Percentiles rank a stretch among this genome's conserved stretches.
Evolutionary conservation across 2,113 vertebrate genomes (phyloP).

Genomic region (Heterotilapia buettikoferi): DNA sequence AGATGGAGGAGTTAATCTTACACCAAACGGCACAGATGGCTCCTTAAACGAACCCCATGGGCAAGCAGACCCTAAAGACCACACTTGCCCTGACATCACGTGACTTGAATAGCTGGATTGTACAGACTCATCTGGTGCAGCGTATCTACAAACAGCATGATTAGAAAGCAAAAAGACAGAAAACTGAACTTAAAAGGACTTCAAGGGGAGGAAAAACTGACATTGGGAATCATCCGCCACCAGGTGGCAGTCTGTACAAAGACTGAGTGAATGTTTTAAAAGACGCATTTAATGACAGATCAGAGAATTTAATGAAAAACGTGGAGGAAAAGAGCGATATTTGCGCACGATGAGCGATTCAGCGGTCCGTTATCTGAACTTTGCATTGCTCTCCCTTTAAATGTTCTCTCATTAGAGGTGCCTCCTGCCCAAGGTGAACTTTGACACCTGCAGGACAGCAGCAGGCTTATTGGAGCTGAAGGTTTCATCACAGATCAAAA

Average conservation of each 20-base stretch:
- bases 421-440: constrained; percentile 38
- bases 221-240: not conserved
- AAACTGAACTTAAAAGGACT: not conserved
- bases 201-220: not conserved
- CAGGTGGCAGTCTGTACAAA: constrained; percentile 26
- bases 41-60: constrained; percentile 2
- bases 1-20: constrained; percentile 47
- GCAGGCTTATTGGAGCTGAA: not conserved
- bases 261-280: not conserved
- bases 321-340: not conserved
- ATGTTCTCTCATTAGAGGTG: not conserved
- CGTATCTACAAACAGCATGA: not conserved
- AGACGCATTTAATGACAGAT: not conserved
- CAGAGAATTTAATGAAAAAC: not conserved
- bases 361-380: not conserved
- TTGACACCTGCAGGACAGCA: constrained; percentile 36
- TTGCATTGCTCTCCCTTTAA: not conserved
- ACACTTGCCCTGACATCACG: not conserved
- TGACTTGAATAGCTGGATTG: not conserved
- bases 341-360: not conserved
- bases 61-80: not conserved
- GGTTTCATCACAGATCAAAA: constrained; percentile 39
- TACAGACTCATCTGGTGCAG: not conserved
- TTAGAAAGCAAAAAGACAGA: not conserved
- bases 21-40: constrained; percentile 50